phyloP scores from a whole-genome alignment of 2,113 vertebrate species.

The Meles meles region DNA sequence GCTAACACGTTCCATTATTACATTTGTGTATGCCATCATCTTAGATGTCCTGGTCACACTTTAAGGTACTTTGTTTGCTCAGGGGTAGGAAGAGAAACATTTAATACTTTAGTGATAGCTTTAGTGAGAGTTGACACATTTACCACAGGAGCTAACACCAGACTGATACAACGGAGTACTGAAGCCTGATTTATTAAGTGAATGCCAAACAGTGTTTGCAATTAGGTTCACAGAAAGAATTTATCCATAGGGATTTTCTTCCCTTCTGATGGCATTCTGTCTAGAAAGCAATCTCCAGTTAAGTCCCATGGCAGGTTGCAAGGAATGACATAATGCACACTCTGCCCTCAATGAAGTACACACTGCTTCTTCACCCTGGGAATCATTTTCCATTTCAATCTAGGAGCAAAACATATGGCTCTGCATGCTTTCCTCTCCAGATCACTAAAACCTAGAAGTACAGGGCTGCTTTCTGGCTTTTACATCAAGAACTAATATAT shows the following conservation, averaged over 20 bases:
- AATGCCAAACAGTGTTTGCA: not conserved
- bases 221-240: not conserved
- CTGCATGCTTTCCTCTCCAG: not conserved
- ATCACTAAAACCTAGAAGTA: not conserved
- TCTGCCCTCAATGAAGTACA: not conserved
- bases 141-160: not conserved
- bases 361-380: not conserved
- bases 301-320: not conserved
- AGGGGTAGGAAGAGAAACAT: not conserved
- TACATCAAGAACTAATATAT: not conserved
- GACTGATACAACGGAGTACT: not conserved
- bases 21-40: not conserved
- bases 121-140: not conserved
- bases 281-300: conserved; percentile 13
- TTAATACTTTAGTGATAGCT: not conserved
- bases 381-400: not conserved
- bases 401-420: not conserved
- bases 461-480: not conserved
- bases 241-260: not conserved
- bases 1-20: not conserved
- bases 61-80: not conserved
- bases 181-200: conserved; percentile 24
- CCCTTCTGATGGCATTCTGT: not conserved
- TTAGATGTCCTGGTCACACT: not conserved
- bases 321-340: not conserved